These are phyloP conservation scores for Latrodectus geometricus DNA, from an alignment of 1,140 invertebrate species.

Conservation along the genomic window DNA sequence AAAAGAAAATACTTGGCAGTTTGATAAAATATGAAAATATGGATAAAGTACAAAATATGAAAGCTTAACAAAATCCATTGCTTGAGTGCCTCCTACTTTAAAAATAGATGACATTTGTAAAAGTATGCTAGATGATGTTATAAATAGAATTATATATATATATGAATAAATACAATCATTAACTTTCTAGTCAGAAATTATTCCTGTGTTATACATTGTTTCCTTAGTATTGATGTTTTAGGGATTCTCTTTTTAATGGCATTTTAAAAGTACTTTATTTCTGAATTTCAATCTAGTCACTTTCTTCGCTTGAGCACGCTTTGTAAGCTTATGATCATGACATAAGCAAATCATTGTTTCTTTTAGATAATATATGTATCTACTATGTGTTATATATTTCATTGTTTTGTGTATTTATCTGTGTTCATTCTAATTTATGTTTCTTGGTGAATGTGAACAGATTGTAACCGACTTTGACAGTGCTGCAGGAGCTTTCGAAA, in stretches of 20 bases:
- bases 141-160: not conserved
- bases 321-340: not conserved
- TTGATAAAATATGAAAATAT: not conserved
- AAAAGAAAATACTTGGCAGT: too few relatives aligned
- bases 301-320: not conserved
- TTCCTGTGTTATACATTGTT: not conserved
- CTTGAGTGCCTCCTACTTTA: not conserved
- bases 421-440: conserved; percentile 44
- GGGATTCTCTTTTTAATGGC: not conserved
- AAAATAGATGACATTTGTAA: not conserved
- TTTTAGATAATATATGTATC: not conserved
- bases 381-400: conserved; percentile 15
- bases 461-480: conserved; percentile 7
- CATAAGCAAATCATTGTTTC: not conserved
- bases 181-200: not conserved
- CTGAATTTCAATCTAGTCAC: not conserved
- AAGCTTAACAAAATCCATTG: not conserved
- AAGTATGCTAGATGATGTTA: not conserved
- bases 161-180: not conserved
- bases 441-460: conserved; percentile 23
- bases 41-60: not conserved
- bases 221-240: not conserved
- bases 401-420: conserved; percentile 36
- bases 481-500: conserved; percentile 8
- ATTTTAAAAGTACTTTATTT: not conserved